Conservation (phyloP, 2,113 vertebrate genomes). For the Sitta europaea region DNA sequence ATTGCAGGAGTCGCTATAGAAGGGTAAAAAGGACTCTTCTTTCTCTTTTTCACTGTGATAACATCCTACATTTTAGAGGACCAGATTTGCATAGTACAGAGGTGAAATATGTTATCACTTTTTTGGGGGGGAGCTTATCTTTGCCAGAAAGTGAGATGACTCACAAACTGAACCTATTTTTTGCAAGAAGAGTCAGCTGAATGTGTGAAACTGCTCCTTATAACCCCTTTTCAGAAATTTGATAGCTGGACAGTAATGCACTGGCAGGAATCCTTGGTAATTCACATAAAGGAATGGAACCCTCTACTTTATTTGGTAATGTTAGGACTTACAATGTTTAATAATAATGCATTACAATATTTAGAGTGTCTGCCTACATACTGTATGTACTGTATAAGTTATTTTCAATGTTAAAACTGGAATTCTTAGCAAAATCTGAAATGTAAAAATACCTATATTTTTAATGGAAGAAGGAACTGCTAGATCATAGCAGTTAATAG, state of each 20-base stretch:
- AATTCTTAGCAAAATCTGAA: neutral
- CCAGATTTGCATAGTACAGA: neutral
- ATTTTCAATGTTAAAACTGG: neutral
- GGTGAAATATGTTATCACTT: neutral
- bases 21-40: neutral
- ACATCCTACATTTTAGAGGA: neutral
- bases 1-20: neutral
- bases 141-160: neutral
- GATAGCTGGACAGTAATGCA: neutral
- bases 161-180: neutral
- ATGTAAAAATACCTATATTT: neutral
- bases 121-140: neutral
- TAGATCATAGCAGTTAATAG: neutral
- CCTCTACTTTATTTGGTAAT: neutral
- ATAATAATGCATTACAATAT: neutral
- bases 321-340: neutral
- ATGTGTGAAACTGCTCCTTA: neutral
- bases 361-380: neutral
- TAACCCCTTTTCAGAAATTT: neutral
- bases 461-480: neutral
- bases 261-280: neutral
- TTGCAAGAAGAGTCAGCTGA: neutral
- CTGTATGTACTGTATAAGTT: neutral
- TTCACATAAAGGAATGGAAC: neutral
- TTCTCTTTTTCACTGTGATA: neutral